phyloP scores from a whole-genome alignment of 2,113 vertebrate genomes.

The Lethenteron reissneri region DNA sequence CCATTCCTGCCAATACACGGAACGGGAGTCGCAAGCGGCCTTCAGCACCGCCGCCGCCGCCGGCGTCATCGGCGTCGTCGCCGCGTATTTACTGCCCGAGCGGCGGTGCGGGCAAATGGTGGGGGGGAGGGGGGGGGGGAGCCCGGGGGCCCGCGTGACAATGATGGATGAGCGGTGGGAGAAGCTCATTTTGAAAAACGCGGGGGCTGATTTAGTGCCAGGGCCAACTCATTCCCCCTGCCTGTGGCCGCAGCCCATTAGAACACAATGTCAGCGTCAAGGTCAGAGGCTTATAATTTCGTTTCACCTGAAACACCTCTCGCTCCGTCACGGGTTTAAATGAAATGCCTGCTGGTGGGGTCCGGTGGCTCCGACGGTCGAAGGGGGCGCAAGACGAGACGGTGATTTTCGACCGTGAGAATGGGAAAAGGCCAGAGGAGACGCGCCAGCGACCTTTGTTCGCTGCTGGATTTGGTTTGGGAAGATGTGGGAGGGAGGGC shows the following conservation, averaged over 20 bases:
- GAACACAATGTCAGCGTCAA: slow-evolving; percentile 5
- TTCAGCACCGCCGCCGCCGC: neutral
- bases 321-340: neutral
- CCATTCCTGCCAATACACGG: too few species aligned
- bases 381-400: too few species aligned
- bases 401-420: too few species aligned
- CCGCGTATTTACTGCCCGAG: slow-evolving; percentile 1
- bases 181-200: slow-evolving; percentile 1
- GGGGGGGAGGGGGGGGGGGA: neutral
- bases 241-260: neutral
- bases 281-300: slow-evolving; percentile 4
- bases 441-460: too few species aligned
- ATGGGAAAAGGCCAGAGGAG: too few species aligned
- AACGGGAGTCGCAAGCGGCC: neutral
- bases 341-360: neutral
- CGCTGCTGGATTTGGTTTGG: too few species aligned
- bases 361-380: too few species aligned
- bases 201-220: slow-evolving; percentile 7
- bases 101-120: neutral
- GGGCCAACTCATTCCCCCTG: neutral
- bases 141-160: slow-evolving; percentile 4
- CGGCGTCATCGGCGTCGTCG: neutral
- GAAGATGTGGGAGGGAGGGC: too few species aligned
- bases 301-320: neutral
- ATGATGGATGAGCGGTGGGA: slow-evolving; percentile 4